phyloP scores from a whole-genome alignment of 2,113 vertebrate species.

The Heterotis niloticus region DNA sequence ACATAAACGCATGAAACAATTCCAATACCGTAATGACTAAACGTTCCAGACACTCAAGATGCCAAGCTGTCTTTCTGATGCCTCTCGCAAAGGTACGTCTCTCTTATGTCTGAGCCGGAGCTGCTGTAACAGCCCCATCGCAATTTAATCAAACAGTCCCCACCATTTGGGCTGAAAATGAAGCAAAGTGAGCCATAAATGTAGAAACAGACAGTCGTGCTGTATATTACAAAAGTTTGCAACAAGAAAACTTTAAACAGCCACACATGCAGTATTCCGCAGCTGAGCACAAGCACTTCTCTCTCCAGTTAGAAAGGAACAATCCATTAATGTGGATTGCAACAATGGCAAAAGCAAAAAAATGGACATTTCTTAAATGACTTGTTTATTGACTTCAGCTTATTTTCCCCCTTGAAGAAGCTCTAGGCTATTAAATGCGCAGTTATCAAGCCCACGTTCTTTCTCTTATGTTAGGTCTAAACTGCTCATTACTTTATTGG shows the following conservation, averaged over 20 bases:
- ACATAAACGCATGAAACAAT: too few species aligned
- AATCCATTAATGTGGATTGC: conserved; percentile 12
- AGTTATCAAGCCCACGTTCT: neutral
- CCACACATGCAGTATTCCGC: neutral
- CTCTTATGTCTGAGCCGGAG: too few species aligned
- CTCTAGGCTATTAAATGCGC: neutral
- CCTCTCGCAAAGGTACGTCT: too few species aligned
- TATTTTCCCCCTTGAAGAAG: neutral
- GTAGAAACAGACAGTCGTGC: too few species aligned
- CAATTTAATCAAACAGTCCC: neutral
- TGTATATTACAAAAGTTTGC: neutral
- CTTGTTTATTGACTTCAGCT: conserved; percentile 1
- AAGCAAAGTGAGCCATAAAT: too few species aligned
- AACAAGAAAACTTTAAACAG: neutral
- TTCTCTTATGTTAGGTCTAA: neutral
- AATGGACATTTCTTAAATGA: conserved; percentile 7
- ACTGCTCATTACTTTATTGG: neutral
- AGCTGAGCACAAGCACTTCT: neutral
- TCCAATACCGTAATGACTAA: too few species aligned
- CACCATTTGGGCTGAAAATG: neutral
- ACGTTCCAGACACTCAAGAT: too few species aligned
- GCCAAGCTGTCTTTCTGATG: too few species aligned
- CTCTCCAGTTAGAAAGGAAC: conserved; percentile 6
- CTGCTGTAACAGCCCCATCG: too few species aligned
- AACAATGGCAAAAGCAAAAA: neutral